Percentiles rank a stretch among this genome's conserved stretches.
Conservation (phyloP, 2,113 vertebrate genomes). For the Lota lota region DNA sequence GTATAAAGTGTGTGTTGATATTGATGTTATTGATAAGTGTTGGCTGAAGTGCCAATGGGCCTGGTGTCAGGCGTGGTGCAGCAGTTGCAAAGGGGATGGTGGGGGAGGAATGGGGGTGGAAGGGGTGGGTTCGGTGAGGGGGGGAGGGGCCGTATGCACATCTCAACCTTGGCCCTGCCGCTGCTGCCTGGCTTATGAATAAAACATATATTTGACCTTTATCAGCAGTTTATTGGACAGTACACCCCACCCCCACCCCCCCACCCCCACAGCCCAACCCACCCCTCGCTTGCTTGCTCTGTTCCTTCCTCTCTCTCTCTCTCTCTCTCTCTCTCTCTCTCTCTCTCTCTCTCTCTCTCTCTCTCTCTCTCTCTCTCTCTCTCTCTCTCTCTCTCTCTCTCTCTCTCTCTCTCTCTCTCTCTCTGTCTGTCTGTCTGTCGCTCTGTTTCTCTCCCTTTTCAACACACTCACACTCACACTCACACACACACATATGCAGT, state of each 20-base stretch:
- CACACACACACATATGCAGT: not conserved
- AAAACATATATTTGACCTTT: constrained; percentile 78
- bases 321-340: constrained; percentile 19
- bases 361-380: too few relatives aligned
- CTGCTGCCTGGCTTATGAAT: constrained; percentile 69
- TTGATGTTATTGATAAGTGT: constrained; percentile 52
- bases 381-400: too few relatives aligned
- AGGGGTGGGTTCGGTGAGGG: constrained; percentile 50
- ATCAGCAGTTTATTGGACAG: constrained; percentile 72
- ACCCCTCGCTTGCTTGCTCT: not conserved
- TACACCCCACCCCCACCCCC: constrained; percentile 39
- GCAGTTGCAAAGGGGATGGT: not conserved
- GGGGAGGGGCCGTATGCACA: constrained; percentile 55
- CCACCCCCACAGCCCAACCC: constrained; percentile 14
- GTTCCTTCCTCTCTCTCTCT: constrained; percentile 36
- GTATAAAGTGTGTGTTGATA: too few relatives aligned
- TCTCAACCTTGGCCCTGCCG: constrained; percentile 71
- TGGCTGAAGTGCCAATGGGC: constrained; percentile 77
- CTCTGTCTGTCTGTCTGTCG: too few relatives aligned
- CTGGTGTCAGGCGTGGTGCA: constrained; percentile 57
- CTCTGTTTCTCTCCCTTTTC: not conserved
- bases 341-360: too few relatives aligned
- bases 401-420: not conserved
- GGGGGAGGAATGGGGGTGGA: too few relatives aligned
- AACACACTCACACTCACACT: not conserved